phyloP scores from a whole-genome alignment of 2,888 invertebrate genomes.

The Nematopogon swammerdamellus region DNA sequence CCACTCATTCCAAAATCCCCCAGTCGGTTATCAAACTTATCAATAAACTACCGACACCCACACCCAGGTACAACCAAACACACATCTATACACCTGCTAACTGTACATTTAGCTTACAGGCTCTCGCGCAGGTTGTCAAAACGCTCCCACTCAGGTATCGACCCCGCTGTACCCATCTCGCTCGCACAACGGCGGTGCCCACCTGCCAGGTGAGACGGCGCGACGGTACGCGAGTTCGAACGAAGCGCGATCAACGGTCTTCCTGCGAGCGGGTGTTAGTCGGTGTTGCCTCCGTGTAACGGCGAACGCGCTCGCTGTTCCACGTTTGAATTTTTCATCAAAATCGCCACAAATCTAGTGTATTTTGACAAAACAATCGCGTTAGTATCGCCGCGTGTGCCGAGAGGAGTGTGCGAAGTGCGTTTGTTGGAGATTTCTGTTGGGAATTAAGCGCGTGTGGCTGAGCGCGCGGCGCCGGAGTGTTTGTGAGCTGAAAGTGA shows the following conservation, averaged over 20 bases:
- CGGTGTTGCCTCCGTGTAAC: constrained; percentile 41
- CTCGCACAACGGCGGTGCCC: neutral
- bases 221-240: neutral
- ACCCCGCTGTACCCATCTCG: neutral
- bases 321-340: neutral
- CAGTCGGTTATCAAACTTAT: constrained; percentile 19
- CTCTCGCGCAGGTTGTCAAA: constrained; percentile 35
- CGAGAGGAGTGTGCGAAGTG: too few species aligned
- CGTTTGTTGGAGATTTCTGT: too few species aligned
- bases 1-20: neutral
- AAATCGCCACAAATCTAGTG: too few species aligned
- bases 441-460: neutral
- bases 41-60: constrained; percentile 27
- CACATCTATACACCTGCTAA: constrained; percentile 44
- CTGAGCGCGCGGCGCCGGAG: neutral
- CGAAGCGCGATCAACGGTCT: constrained; percentile 47
- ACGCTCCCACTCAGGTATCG: constrained; percentile 28
- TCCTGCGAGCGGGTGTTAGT: constrained; percentile 47
- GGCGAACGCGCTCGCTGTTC: constrained; percentile 25
- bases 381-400: too few species aligned
- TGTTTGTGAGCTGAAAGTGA: neutral
- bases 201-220: neutral
- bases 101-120: constrained; percentile 35
- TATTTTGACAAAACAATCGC: too few species aligned
- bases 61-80: constrained; percentile 31